Evolutionary conservation across 2,113 vertebrate genomes (phyloP).

Genomic region (Passer domesticus): DNA sequence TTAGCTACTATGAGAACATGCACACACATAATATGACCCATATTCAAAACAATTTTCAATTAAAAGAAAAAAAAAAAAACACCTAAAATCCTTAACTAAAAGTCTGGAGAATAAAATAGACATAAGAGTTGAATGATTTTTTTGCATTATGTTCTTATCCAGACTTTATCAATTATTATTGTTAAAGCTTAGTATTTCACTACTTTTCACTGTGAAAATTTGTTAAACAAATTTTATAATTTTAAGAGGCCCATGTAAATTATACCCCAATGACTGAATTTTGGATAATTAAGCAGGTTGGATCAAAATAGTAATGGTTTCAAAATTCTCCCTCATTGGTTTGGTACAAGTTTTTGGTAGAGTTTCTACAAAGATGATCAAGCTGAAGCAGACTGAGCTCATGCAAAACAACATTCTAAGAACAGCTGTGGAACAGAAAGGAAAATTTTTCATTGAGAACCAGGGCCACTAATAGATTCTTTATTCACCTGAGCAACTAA

Average conservation of each 20-base stretch:
- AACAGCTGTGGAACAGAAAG: not conserved
- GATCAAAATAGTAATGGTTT: not conserved
- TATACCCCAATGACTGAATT: not conserved
- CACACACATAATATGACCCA: not conserved
- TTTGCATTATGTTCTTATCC: not conserved
- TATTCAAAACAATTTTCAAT: not conserved
- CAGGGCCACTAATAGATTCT: not conserved
- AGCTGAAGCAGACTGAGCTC: not conserved
- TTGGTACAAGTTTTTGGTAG: not conserved
- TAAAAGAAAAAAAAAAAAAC: not conserved
- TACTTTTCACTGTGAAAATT: not conserved
- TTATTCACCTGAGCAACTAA: not conserved
- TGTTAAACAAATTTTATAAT: not conserved
- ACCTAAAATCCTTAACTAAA: not conserved
- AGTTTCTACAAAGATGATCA: not conserved
- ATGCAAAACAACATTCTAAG: rapidly evolving
- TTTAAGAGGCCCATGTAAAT: not conserved
- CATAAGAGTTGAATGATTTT: not conserved
- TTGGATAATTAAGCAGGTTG: not conserved
- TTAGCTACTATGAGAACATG: not conserved
- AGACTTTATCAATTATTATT: not conserved
- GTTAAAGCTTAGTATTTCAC: not conserved
- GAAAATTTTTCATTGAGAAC: not conserved
- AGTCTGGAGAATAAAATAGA: not conserved
- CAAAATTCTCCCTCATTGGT: not conserved